Evolutionary conservation across 2,113 vertebrate genomes (phyloP).

Genomic region (Cacatua alba): DNA sequence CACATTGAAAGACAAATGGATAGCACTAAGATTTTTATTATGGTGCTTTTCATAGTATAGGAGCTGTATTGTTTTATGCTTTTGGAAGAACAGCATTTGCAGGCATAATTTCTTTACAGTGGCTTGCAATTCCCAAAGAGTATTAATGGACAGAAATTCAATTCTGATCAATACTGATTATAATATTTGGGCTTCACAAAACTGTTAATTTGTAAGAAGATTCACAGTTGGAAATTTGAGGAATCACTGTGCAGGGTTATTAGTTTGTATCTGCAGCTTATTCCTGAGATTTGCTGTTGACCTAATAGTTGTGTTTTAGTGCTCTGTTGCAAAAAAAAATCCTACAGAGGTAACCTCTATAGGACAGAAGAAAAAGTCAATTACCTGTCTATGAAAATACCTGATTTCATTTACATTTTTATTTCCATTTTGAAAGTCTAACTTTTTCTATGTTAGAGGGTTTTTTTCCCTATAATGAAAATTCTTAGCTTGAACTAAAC

Average conservation of each 20-base stretch:
- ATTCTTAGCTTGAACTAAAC: background rate
- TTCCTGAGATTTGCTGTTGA: background rate
- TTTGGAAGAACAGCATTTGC: background rate
- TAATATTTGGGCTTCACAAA: background rate
- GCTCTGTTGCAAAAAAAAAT: background rate
- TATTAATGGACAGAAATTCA: background rate
- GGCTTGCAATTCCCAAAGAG: background rate
- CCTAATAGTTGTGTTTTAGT: background rate
- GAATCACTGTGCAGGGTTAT: background rate
- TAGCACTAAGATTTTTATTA: background rate
- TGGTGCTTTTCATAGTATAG: background rate
- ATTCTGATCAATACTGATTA: background rate
- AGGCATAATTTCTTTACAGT: background rate
- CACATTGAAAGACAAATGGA: background rate
- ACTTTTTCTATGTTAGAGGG: background rate
- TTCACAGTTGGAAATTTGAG: background rate
- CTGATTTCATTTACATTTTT: background rate
- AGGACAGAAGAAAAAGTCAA: background rate
- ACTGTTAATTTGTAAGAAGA: background rate
- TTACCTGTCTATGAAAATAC: background rate
- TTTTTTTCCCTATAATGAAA: background rate
- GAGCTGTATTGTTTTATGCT: background rate
- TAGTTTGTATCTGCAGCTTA: background rate
- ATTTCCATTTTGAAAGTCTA: background rate
- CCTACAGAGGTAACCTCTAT: background rate